Base-by-base conservation (phyloP, 2,888 invertebrate genomes). In the Ariolimax columbianus region DNA sequence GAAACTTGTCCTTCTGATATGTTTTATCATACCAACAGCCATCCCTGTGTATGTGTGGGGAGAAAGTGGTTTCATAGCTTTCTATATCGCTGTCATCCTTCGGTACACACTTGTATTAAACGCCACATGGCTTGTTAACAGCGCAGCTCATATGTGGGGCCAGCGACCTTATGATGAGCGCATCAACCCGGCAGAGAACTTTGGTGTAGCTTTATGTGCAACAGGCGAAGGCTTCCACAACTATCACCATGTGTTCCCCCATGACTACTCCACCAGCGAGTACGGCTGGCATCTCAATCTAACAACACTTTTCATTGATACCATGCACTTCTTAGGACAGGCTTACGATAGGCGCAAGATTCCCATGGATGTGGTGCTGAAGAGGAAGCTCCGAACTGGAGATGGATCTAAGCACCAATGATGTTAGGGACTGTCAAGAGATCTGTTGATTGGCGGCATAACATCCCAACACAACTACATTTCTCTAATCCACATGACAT, bases 101-200 rank as follows among this genome's bases (percentile, higher is more conserved):
- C 96, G 98, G 78, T 98, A 98, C 94, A 96, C 96, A 83, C 95
- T 96, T 88, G 97, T 97, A 0, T 95, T 99, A 14, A 97, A 99
- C 94, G 97, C 97, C 89, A 98, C 98, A 0, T 99, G 97, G 95
- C 96, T 97, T 91, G 98, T 98, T n/a, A 98, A 98, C 94, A 98
- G 97, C 93, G 97, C 97, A 23, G 98, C 98, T 0, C 98, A 98
- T 94, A 96, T 97, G 95, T 98, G 97, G 96, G 98, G 98, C 26
- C 96, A 96, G 90, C 96, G 96, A 92, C 98, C 98, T 0, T 98
- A 98, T 92, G 98, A 98, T 94, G 96, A 97, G 92, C 88, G 90
- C 72, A 94, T 98, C 90, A 96, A 96, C 93, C 97, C 98, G 0
- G 95, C 95, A 0, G 96, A 98, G 94, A 97, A 97, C 93, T 95